Evolutionary conservation across 2,888 invertebrate genomes (phyloP), one percentile per base, ranked within the genome.

Genomic region (Drosophila leonis): DNA sequence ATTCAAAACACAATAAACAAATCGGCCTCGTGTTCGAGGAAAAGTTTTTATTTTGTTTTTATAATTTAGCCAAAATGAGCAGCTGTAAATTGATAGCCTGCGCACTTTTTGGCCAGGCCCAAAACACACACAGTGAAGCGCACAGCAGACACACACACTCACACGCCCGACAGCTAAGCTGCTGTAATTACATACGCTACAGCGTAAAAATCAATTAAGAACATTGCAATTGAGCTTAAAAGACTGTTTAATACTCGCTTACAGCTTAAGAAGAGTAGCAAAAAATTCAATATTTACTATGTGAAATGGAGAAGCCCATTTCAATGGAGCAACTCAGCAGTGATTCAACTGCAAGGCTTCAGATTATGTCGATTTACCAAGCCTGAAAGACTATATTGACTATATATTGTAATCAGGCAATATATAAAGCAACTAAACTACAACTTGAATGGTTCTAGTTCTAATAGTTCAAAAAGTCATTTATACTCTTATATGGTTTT

Each of bases 1-100:
- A 59, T 54, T 42, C 27, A 48, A 44, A 44, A 54, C 41, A 54
- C 56, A 57, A 62, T 69, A 61, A 79, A 62, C 41, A 63, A 72
- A 65, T 65, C 51, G 72, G 62, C 80, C 80, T 82, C 80, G 42
- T 57, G 39, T 54, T 65, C 37, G 55, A 44, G 55, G 52, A 80
- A 72, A 68, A 39, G 55, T 79, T 79, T 64, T 51, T 39, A 39
- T n/a, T n/a, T 33, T 75, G 66, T 64, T 37, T 24, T 59, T 48
- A 68, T 33, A 59, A 55, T 31, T 41, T 41, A 78, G 39, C 48
- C 41, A 55, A 64, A 75, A 76, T 82, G 66, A 65, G 56, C 70
- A 65, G 66, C 15, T 59, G 61, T 41, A 52, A 64, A 75, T 63
- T 73, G 9, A 57, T 65, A 52, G 37, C 35, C 44, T 35, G 51